A percentile compares a stretch with the other conserved stretches of the same genome.
Conservation (phyloP, 2,113 vertebrate species). For the Bucco capensis region DNA sequence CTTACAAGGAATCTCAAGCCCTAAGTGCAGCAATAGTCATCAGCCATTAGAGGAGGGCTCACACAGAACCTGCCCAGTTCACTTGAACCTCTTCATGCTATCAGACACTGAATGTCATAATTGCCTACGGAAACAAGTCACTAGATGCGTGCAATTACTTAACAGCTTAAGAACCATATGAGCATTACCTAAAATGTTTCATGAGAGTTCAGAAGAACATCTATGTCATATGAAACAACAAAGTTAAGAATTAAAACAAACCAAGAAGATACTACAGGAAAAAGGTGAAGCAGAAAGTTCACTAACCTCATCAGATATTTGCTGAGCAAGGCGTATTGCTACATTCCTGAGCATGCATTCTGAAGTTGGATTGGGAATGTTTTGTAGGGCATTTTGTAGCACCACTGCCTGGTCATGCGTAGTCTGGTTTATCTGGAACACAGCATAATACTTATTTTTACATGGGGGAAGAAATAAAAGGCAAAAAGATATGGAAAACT, state of each 20-base stretch:
- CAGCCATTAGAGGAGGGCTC: not conserved
- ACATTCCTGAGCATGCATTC: slow-evolving; percentile 99
- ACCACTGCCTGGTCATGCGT: slow-evolving; percentile 98
- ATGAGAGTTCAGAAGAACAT: not conserved
- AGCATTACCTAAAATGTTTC: not conserved
- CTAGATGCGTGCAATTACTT: not conserved
- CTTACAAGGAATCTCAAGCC: not conserved
- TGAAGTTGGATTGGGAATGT: slow-evolving; percentile 97
- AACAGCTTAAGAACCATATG: not conserved
- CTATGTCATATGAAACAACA: not conserved
- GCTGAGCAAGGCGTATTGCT: slow-evolving; percentile 96
- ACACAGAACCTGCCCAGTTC: not conserved
- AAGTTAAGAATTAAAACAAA: not conserved
- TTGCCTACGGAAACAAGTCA: not conserved
- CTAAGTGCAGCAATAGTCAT: not conserved
- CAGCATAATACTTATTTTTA: slow-evolving; percentile 46
- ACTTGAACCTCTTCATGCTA: not conserved
- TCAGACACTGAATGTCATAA: not conserved
- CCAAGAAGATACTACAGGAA: not conserved
- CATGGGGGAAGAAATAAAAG: not conserved
- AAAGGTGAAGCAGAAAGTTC: not conserved
- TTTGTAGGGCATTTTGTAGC: slow-evolving; percentile 96
- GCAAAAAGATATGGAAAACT: not conserved
- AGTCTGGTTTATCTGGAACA: slow-evolving; percentile 89
- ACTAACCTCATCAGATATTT: slow-evolving; percentile 98